A percentile compares a stretch with the other conserved stretches of the same genome.
Evolutionary conservation across 2,113 vertebrate species (phyloP).

Genomic region (Chaetops frenatus): DNA sequence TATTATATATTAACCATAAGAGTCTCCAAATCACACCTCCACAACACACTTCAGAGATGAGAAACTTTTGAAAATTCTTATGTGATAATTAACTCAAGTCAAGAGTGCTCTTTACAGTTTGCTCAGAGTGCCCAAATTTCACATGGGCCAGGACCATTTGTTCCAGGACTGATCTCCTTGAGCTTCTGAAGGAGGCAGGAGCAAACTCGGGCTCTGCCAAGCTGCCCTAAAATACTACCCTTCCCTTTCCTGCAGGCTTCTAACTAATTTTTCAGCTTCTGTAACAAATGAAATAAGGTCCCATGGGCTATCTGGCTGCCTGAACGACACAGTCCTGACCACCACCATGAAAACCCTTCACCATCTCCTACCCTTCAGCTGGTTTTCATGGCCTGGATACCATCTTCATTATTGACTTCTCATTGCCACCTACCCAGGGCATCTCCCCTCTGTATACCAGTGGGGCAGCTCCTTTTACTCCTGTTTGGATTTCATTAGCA

Average conservation of each 20-base stretch:
- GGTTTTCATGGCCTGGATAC: neutral
- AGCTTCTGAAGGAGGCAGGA: neutral
- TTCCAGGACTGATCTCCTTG: neutral
- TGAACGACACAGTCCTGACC: neutral
- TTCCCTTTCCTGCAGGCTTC: neutral
- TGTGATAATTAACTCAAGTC: neutral
- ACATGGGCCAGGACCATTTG: neutral
- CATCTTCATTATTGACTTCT: neutral
- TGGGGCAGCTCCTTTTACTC: neutral
- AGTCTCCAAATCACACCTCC: neutral
- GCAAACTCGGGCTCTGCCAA: neutral
- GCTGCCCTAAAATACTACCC: neutral
- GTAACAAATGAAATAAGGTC: neutral
- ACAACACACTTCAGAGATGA: neutral
- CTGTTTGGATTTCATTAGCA: neutral
- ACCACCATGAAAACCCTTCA: neutral
- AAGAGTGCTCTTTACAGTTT: neutral
- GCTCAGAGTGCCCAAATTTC: neutral
- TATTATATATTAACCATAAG: neutral
- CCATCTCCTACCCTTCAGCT: neutral
- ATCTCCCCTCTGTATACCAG: neutral
- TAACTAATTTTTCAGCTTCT: neutral
- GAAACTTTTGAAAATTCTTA: neutral
- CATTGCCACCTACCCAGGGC: neutral
- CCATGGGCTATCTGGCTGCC: neutral